A percentile compares a stretch with the other conserved stretches of the same genome.
These are phyloP conservation scores for Aythya baeri DNA, from an alignment of 2,113 vertebrate genomes.

Conservation along the genomic window DNA sequence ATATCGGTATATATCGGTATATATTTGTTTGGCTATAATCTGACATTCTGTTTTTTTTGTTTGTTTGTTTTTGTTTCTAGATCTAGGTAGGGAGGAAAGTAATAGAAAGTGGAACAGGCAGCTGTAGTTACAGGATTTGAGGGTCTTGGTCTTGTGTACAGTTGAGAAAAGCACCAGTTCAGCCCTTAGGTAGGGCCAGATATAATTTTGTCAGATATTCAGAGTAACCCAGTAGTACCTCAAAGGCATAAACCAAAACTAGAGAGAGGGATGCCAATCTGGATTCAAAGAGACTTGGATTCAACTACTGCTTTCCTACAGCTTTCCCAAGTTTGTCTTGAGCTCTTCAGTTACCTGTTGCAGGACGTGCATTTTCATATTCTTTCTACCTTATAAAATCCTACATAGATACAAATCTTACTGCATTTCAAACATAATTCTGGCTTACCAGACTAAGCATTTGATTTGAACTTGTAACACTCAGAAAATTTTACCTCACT, in stretches of 20 bases:
- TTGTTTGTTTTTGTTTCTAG: not conserved
- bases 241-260: not conserved
- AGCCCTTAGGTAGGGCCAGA: not conserved
- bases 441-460: accelerated
- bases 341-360: not conserved
- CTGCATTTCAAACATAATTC: not conserved
- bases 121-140: accelerated
- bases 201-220: not conserved
- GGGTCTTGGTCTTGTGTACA: not conserved
- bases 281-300: not conserved
- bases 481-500: not conserved
- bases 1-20: accelerated
- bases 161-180: not conserved
- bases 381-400: not conserved
- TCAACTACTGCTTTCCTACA: not conserved
- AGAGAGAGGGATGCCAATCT: accelerated
- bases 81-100: not conserved
- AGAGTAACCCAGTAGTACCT: not conserved
- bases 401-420: not conserved
- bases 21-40: not conserved
- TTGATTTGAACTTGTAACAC: not conserved
- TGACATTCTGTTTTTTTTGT: not conserved
- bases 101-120: accelerated
- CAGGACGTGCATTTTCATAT: accelerated
- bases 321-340: not conserved